These are phyloP conservation scores for Papilio xuthus DNA, from an alignment of 1,140 invertebrate genomes.

Conservation along the genomic window DNA sequence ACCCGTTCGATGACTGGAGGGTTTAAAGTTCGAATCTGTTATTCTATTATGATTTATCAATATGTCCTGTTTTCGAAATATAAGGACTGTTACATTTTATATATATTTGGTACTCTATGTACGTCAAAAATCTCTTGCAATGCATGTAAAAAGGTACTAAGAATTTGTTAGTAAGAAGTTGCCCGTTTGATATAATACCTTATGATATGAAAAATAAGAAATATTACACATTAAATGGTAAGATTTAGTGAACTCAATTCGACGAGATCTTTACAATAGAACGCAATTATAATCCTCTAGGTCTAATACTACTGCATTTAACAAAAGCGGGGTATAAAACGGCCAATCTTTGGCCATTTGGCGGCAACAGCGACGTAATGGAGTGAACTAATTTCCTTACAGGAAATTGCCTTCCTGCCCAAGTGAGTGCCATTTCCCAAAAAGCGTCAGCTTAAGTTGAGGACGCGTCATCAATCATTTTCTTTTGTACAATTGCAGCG, in stretches of 20 bases:
- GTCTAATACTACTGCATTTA: background rate
- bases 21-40: background rate
- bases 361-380: constrained; percentile 59
- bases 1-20: background rate
- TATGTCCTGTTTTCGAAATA: background rate
- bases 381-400: constrained; percentile 73
- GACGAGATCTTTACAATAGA: background rate
- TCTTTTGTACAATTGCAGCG: constrained; percentile 47
- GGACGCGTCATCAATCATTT: constrained; percentile 63
- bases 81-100: background rate
- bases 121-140: too few relatives aligned
- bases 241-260: background rate
- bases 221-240: too few relatives aligned
- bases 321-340: constrained; percentile 23
- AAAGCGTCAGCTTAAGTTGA: constrained; percentile 65
- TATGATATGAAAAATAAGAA: too few relatives aligned
- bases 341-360: constrained; percentile 44
- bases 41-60: background rate
- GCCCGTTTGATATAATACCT: too few relatives aligned
- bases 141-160: too few relatives aligned
- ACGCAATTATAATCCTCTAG: constrained; percentile 1
- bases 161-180: too few relatives aligned
- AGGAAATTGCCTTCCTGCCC: constrained; percentile 70
- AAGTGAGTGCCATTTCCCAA: constrained; percentile 66
- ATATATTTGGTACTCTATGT: background rate